A percentile compares a stretch with the other conserved stretches of the same genome.
These are phyloP conservation scores for Halyomorpha halys DNA, from an alignment of 1,140 invertebrate species.

Conservation along the genomic window DNA sequence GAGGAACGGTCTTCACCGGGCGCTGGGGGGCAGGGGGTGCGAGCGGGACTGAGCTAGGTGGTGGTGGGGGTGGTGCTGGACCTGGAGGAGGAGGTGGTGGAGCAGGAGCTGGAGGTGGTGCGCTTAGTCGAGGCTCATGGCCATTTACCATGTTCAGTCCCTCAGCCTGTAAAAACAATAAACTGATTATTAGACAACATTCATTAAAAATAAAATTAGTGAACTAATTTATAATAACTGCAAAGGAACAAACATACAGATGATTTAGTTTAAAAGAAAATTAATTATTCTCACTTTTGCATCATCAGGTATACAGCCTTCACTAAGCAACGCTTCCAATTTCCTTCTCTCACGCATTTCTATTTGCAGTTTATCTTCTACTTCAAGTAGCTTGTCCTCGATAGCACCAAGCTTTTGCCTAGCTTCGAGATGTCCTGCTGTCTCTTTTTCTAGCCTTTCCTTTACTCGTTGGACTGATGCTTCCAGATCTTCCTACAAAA, in stretches of 20 bases:
- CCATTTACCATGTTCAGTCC: constrained; percentile 31
- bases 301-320: constrained; percentile 84
- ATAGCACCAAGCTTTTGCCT: constrained; percentile 65
- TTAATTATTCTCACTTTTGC: constrained; percentile 53
- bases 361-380: constrained; percentile 62
- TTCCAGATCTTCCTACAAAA: constrained; percentile 69
- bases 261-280: no score
- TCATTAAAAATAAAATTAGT: no score
- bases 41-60: constrained; percentile 47
- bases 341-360: constrained; percentile 72
- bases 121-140: constrained; percentile 4
- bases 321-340: constrained; percentile 72
- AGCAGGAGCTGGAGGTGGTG: constrained; percentile 48
- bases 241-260: no score
- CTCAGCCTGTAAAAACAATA: constrained; percentile 30
- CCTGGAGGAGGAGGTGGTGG: constrained; percentile 43
- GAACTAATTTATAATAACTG: no score
- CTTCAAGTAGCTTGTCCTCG: constrained; percentile 59
- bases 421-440: constrained; percentile 73
- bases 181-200: no score
- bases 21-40: constrained; percentile 40
- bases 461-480: constrained; percentile 71
- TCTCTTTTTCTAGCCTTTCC: constrained; percentile 81
- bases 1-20: constrained; percentile 68
- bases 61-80: constrained; percentile 41